phyloP scores from a whole-genome alignment of 2,797 vertebrate species.

The Esox lucius region DNA sequence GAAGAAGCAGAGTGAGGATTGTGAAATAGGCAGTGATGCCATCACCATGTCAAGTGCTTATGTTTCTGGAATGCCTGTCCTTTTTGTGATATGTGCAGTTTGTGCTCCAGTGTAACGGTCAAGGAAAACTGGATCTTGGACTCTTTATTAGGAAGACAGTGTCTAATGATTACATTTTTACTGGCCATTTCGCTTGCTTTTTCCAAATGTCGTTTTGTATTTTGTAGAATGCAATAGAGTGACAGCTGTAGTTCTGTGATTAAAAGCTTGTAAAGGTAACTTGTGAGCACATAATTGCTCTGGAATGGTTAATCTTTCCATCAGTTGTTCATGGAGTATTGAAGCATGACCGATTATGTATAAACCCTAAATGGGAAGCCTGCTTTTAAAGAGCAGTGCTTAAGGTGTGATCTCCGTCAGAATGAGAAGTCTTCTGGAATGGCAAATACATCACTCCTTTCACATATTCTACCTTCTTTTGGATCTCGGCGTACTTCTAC shows the following conservation, averaged over 20 bases:
- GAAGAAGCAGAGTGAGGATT: neutral
- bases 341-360: neutral
- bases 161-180: neutral
- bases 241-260: neutral
- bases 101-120: neutral
- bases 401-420: neutral
- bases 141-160: neutral
- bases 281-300: neutral
- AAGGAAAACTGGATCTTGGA: neutral
- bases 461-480: neutral
- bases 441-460: neutral
- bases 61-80: neutral
- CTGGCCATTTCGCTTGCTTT: neutral
- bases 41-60: neutral
- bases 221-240: neutral
- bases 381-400: neutral
- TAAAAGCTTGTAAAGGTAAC: neutral
- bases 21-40: neutral
- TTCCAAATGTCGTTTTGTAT: neutral
- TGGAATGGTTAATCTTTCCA: neutral
- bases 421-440: neutral
- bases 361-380: neutral
- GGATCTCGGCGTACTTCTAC: neutral
- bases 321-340: neutral
- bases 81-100: neutral